Conservation (phyloP, 1,140 invertebrate species). For the Liolophura sinensis region DNA sequence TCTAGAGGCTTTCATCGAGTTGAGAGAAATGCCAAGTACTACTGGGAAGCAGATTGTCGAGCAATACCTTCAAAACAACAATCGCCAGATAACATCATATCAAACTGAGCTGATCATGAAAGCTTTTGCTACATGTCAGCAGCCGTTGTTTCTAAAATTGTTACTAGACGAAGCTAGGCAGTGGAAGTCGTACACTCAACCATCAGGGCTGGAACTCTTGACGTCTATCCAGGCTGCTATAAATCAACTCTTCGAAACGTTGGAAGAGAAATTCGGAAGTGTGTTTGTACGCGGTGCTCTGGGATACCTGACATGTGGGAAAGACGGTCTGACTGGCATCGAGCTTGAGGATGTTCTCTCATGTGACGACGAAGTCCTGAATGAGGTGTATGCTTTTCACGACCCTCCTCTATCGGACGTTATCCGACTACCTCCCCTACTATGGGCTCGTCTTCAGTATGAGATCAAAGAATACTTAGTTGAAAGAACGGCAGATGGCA, state of each 20-base stretch:
- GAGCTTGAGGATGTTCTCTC: slow-evolving; percentile 25
- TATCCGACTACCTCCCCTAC: slow-evolving; percentile 10
- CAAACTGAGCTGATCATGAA: slow-evolving; percentile 1
- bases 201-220: not conserved
- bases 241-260: not conserved
- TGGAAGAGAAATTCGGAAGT: not conserved
- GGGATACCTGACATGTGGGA: slow-evolving; percentile 7
- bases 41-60: slow-evolving; percentile 2
- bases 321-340: slow-evolving; percentile 20
- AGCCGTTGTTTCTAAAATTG: slow-evolving; percentile 1
- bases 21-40: not conserved
- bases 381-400: slow-evolving; percentile 16
- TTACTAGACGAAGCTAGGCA: slow-evolving; percentile 2
- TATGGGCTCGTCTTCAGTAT: slow-evolving; percentile 5
- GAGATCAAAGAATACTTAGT: slow-evolving; percentile 7
- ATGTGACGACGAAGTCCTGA: slow-evolving; percentile 22
- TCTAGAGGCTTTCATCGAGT: not conserved
- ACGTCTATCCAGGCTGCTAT: not conserved
- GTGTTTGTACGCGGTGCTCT: not conserved
- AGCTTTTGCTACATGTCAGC: not conserved
- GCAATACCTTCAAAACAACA: not conserved
- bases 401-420: slow-evolving; percentile 3
- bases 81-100: not conserved
- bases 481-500: slow-evolving; percentile 7
- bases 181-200: slow-evolving; percentile 4